Conservation (phyloP, 2,113 vertebrate species). For the Cololabis saira region DNA sequence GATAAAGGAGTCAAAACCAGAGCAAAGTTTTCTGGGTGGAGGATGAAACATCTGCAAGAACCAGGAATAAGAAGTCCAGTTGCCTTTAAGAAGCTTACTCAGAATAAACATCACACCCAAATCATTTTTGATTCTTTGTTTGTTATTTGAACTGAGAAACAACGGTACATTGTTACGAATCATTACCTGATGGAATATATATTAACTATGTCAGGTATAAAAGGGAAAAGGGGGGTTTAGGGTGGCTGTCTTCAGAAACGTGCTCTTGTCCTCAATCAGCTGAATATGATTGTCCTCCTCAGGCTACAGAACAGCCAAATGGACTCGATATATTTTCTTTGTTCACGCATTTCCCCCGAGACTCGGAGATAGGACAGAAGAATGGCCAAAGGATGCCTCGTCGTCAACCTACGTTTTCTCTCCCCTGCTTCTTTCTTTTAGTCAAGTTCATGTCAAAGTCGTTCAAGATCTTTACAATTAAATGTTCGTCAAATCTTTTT, state of each 20-base stretch:
- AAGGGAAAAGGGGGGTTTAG: conserved; percentile 15
- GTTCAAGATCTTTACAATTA: conserved; percentile 1
- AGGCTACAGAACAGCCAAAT: conserved; percentile 42
- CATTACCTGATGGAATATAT: background rate
- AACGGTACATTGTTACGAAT: background rate
- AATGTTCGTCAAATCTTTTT: background rate
- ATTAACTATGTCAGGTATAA: conserved; percentile 7
- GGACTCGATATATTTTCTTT: conserved; percentile 50
- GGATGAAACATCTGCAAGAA: no score
- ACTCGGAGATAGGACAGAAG: conserved; percentile 23
- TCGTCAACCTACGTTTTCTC: background rate
- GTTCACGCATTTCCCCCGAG: conserved; percentile 54
- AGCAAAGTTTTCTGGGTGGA: no score
- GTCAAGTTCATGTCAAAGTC: conserved; percentile 38
- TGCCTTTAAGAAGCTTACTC: no score
- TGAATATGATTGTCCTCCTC: conserved; percentile 57
- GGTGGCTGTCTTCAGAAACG: conserved; percentile 44
- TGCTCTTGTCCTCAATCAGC: conserved; percentile 59
- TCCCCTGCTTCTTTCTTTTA: conserved; percentile 5
- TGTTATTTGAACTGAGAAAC: background rate
- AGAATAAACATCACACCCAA: no score
- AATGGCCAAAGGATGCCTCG: conserved; percentile 14
- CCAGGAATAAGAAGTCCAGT: no score
- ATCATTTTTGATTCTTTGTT: no score
- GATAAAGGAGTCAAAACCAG: no score